phyloP scores from a whole-genome alignment of 2,888 invertebrate genomes.

The Stratiomys singularior region DNA sequence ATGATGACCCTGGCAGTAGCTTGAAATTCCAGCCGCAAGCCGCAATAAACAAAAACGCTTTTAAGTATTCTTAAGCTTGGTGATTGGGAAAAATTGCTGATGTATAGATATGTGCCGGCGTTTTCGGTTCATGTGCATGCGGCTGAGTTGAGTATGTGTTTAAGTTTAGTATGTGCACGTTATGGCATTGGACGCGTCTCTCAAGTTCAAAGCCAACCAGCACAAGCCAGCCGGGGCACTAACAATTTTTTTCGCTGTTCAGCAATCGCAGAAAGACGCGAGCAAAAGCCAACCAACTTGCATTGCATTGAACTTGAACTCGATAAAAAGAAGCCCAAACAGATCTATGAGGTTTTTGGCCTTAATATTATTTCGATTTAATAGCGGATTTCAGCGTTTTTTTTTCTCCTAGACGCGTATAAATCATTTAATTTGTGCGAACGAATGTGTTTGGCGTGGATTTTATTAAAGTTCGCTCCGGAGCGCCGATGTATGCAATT shows the following conservation, averaged over 20 bases:
- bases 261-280: background rate
- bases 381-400: background rate
- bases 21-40: background rate
- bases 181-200: conserved; percentile 18
- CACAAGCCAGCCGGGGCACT: background rate
- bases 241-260: background rate
- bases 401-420: background rate
- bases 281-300: background rate
- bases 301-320: conserved; percentile 34
- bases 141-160: background rate
- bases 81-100: background rate
- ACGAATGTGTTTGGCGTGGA: background rate
- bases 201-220: conserved; percentile 26
- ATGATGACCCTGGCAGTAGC: background rate
- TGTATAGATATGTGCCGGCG: background rate
- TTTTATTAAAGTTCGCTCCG: background rate
- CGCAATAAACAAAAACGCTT: background rate
- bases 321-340: background rate
- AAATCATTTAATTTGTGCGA: background rate
- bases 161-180: background rate
- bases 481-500: background rate
- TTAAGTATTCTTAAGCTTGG: background rate
- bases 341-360: conserved; percentile 25
- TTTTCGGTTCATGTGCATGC: background rate
- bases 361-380: conserved; percentile 26